Evolutionary conservation across 1,140 invertebrate genomes (phyloP).

Genomic region (Drosophila pandora): DNA sequence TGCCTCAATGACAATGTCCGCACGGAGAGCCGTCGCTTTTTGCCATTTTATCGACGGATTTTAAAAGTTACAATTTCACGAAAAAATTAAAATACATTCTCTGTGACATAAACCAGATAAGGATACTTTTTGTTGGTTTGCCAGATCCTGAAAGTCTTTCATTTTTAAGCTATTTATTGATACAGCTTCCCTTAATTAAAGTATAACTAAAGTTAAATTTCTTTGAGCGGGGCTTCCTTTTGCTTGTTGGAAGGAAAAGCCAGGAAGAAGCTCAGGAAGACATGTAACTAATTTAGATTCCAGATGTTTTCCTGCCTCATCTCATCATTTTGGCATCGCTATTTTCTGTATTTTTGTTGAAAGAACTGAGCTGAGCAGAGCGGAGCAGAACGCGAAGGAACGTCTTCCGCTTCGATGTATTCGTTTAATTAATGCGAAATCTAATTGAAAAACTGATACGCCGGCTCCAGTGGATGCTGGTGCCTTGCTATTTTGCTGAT

Average conservation of each 20-base stretch:
- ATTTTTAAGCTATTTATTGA: not conserved
- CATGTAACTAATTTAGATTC: constrained; percentile 40
- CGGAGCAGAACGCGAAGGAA: constrained; percentile 2
- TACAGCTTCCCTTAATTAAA: not conserved
- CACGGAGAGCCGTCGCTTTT: not conserved
- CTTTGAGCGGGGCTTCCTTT: not conserved
- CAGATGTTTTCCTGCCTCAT: constrained; percentile 14
- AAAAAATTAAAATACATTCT: not conserved
- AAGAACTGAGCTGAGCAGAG: not conserved
- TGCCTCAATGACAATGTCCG: constrained; percentile 24
- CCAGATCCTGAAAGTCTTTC: no score
- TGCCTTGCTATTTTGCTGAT: not conserved
- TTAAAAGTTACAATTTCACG: not conserved
- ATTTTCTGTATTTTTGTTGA: constrained; percentile 2
- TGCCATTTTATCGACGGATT: not conserved
- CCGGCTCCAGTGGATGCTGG: constrained; percentile 10
- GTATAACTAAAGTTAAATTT: no score
- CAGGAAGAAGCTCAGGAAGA: constrained; percentile 7
- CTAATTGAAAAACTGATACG: constrained; percentile 72
- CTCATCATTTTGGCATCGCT: constrained; percentile 16
- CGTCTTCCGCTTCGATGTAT: constrained; percentile 25
- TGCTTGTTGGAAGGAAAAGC: not conserved
- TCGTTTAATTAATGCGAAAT: constrained; percentile 72
- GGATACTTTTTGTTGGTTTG: not conserved
- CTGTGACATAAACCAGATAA: not conserved